Conservation (phyloP, 1,140 invertebrate genomes). For the Marisa cornuarietis region DNA sequence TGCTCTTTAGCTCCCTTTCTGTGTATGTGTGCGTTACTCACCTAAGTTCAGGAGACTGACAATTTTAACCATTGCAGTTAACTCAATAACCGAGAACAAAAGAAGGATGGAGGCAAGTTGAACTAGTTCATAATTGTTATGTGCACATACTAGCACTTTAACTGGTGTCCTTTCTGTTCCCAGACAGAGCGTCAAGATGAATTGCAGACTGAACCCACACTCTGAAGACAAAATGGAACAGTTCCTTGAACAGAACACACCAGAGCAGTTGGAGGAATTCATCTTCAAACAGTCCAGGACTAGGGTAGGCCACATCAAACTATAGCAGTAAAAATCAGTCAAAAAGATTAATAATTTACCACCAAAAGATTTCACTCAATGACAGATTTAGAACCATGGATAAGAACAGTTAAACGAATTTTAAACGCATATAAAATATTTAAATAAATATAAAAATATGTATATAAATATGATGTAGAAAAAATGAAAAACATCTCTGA, state of each 20-base stretch:
- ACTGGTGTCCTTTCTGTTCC: not conserved
- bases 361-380: too few relatives aligned
- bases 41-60: not conserved
- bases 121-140: not conserved
- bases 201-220: not conserved
- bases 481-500: too few relatives aligned
- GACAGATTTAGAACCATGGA: too few relatives aligned
- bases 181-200: slow-evolving; percentile 4
- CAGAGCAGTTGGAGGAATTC: slow-evolving; percentile 17
- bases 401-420: too few relatives aligned
- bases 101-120: not conserved
- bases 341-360: too few relatives aligned
- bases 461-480: too few relatives aligned
- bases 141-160: not conserved
- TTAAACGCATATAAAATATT: too few relatives aligned
- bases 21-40: not conserved
- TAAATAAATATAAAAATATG: too few relatives aligned
- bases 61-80: not conserved
- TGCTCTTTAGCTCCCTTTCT: too few relatives aligned
- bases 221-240: slow-evolving; percentile 18
- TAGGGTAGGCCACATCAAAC: not conserved
- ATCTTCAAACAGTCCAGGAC: slow-evolving; percentile 5
- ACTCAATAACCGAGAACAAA: not conserved
- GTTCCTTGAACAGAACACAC: slow-evolving; percentile 20
- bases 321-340: too few relatives aligned